These are phyloP conservation scores for Erebia palarica DNA, from an alignment of 2,888 invertebrate species.

Conservation along the genomic window DNA sequence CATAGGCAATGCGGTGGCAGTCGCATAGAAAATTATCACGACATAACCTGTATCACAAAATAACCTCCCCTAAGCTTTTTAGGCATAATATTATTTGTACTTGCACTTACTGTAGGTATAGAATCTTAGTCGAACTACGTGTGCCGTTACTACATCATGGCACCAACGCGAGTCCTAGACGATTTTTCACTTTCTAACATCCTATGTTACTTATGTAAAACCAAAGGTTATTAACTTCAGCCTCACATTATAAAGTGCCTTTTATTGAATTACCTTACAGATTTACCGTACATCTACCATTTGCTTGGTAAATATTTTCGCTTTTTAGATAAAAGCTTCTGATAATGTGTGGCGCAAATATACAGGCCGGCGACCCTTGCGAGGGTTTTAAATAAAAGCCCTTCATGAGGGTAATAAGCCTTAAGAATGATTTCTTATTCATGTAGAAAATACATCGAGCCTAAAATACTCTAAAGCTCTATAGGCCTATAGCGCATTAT, in stretches of 20 bases:
- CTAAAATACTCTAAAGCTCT: not conserved
- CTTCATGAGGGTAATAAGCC: not conserved
- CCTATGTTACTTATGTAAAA: not conserved
- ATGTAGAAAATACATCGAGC: not conserved
- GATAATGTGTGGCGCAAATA: slow-evolving; percentile 15
- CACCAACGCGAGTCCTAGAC: too few species aligned
- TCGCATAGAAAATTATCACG: too few species aligned
- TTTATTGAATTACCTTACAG: slow-evolving; percentile 1
- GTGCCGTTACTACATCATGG: too few species aligned
- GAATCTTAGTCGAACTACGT: too few species aligned
- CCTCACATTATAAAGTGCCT: not conserved
- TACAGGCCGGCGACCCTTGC: slow-evolving; percentile 17
- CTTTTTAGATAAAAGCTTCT: slow-evolving; percentile 15
- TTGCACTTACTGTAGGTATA: too few species aligned
- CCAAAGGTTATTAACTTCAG: not conserved
- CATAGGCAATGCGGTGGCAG: too few species aligned
- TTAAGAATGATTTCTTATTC: not conserved
- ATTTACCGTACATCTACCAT: not conserved
- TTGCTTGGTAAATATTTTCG: not conserved
- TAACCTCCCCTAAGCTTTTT: too few species aligned
- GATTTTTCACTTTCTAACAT: too few species aligned
- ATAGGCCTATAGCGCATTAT: too few species aligned
- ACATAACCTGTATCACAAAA: too few species aligned
- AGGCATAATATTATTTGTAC: too few species aligned
- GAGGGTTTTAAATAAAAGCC: slow-evolving; percentile 6